Percentiles rank a stretch among this genome's conserved stretches.
These are phyloP conservation scores for Amphiura filiformis DNA, from an alignment of 35 echinoderm and acorn worm species.

Conservation along the genomic window DNA sequence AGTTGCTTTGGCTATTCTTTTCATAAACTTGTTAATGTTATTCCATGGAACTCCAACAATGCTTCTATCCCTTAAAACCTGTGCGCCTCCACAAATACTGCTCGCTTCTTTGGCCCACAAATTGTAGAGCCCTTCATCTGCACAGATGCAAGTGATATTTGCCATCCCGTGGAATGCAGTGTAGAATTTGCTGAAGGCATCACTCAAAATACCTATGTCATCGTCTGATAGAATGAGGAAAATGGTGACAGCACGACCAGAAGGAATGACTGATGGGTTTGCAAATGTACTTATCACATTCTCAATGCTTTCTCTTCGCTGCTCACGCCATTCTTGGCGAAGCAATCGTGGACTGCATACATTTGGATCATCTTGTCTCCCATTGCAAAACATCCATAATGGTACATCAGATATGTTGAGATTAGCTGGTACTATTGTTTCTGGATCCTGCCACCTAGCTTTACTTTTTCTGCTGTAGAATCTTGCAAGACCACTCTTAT, in stretches of 20 bases:
- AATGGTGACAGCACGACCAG: conserved; percentile 27
- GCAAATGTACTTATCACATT: conserved; percentile 40
- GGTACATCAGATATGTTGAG: conserved; percentile 15
- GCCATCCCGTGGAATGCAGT: conserved; percentile 31
- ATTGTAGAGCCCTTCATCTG: background rate
- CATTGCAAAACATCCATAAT: conserved; percentile 49
- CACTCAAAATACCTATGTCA: conserved; percentile 49
- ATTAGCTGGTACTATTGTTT: background rate
- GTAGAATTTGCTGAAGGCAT: conserved; percentile 58
- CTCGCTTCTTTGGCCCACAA: background rate
- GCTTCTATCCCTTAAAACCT: background rate
- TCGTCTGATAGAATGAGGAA: conserved; percentile 42
- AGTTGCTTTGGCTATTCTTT: background rate
- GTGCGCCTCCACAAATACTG: background rate
- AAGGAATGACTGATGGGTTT: conserved; percentile 35
- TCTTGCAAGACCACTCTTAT: conserved; percentile 7
- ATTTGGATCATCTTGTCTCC: conserved; percentile 27
- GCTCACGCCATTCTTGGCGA: conserved; percentile 38
- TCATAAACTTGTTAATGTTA: background rate
- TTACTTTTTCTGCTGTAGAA: background rate
- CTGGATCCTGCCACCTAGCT: background rate
- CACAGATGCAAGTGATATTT: conserved; percentile 37
- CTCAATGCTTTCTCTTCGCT: conserved; percentile 37
- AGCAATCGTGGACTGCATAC: background rate
- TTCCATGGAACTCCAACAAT: background rate